Evolutionary conservation across 2,797 vertebrate genomes (phyloP).

Genomic region (Pseudotriccus pelzelni): DNA sequence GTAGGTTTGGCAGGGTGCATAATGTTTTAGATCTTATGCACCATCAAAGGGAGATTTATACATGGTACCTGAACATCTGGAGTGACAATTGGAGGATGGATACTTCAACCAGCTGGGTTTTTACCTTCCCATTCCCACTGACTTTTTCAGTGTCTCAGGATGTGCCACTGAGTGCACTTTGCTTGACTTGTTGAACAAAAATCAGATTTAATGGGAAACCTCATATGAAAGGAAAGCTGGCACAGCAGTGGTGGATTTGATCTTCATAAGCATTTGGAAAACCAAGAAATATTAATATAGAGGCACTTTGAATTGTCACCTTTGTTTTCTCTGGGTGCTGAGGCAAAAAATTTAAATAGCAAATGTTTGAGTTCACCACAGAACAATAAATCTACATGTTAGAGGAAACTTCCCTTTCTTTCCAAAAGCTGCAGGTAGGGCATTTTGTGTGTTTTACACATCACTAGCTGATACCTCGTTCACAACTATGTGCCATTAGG

Average conservation of each 20-base stretch:
- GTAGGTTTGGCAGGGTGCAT: neutral
- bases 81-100: neutral
- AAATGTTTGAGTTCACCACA: neutral
- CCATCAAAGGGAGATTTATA: neutral
- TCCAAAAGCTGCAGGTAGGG: neutral
- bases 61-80: neutral
- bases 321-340: constrained; percentile 43
- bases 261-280: constrained; percentile 35
- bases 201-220: constrained; percentile 10
- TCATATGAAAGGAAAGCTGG: neutral
- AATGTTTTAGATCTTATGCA: neutral
- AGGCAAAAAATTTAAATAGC: constrained; percentile 42
- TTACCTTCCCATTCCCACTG: neutral
- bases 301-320: constrained; percentile 8
- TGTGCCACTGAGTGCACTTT: neutral
- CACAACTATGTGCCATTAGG: rapidly evolving
- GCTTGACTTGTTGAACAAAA: constrained; percentile 7
- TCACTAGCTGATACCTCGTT: rapidly evolving
- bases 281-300: neutral
- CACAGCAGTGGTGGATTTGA: neutral
- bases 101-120: neutral
- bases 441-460: neutral
- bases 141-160: neutral
- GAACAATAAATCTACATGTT: neutral
- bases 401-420: neutral